Base-by-base conservation (phyloP, 2,113 vertebrate genomes). In the Glaucidium brasilianum region DNA sequence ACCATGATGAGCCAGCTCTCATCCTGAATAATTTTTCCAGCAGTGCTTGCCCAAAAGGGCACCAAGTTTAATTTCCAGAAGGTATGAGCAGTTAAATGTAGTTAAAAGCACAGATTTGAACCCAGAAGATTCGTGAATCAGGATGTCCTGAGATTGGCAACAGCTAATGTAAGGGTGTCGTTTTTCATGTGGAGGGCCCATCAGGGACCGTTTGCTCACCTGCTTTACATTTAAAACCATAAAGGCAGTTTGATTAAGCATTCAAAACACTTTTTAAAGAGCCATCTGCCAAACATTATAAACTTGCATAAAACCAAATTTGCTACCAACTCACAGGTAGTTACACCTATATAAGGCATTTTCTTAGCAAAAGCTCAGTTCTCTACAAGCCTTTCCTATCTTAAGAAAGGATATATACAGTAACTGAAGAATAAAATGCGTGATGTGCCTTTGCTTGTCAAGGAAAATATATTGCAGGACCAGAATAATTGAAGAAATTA, bases 11-110 rank as follows among this genome's bases (percentile, higher is more conserved):
- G 56, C 56, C 80, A 87, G 81, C 56, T 95, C 76, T 88, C 87
- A 49, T 92, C 43, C 62, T 50, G 78, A 90, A 41, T 69, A 69
- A 41, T 79, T 96, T 93, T 94, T 93, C 77, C 66, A 94, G 58
- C 23, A 64, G 23, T 43, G 49, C 80, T 75, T 79, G 49, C 79
- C 66, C 81, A 77, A 35, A 92, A 94, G 53, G 62, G 58, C 85
- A 66, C 34, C 41, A 78, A 47, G 25, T 29, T 85, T 62, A 27
- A 73, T 90, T 95, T 82, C 56, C 85, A 63, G 75, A 92, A 86
- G 19, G 23, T 29, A 8, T 2, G 0, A 90, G 27, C 66, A 80
- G 76, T 76, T 93, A 72, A 45, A 41, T 50, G 12, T 39, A 49
- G 41, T 41, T 80, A 66, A 62, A 83, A 94, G 52, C 63, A 66